Base-by-base conservation (phyloP, 2,113 vertebrate species). In the Cranoglanis bouderius region DNA sequence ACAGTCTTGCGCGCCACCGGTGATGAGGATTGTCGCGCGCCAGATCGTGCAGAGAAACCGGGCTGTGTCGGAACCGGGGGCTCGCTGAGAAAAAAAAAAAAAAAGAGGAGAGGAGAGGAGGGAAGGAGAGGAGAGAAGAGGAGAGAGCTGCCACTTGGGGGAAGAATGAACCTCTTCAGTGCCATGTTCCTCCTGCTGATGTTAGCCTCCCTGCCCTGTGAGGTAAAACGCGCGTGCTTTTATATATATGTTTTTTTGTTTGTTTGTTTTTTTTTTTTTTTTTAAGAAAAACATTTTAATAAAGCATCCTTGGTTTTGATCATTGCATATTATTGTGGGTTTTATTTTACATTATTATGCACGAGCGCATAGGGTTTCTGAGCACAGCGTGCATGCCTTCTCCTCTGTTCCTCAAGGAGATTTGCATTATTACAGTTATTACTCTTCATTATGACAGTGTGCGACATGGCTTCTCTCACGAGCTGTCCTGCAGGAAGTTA, bases 181-280 rank as follows among this genome's bases (percentile, higher is more conserved):
- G 95, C 95, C 92, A 96, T 96, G 92, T 96, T 96, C 87, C 94
- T 96, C 53, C 95, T 96, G 46, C 92, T 96, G 91, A 96, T 96
- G 96, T 96, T 96, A 93, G 94, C 94, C 88, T 92, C 85, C 90
- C 35, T 92, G 88, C 93, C 93, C 89, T 92, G 94, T 61, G 92
- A 96, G 96, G 95, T 96, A 95, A 95, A 70, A 46, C 53, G 88
- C 77, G 86, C 81, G 78, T 63, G 61, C 40, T 14, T 82, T 18
- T 53, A 14, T 40, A n/a, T n/a, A n/a, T n/a, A n/a, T n/a, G n/a
- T n/a, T n/a, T n/a, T n/a, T n/a, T n/a, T n/a, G n/a, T n/a, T n/a
- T n/a, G n/a, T n/a, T n/a, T n/a, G n/a, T n/a, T n/a, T n/a, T n/a
- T n/a, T n/a, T n/a, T n/a, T n/a, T n/a, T n/a, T n/a, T n/a, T n/a